phyloP scores from a whole-genome alignment of 2,113 vertebrate species.

The Prochilodus magdalenae region DNA sequence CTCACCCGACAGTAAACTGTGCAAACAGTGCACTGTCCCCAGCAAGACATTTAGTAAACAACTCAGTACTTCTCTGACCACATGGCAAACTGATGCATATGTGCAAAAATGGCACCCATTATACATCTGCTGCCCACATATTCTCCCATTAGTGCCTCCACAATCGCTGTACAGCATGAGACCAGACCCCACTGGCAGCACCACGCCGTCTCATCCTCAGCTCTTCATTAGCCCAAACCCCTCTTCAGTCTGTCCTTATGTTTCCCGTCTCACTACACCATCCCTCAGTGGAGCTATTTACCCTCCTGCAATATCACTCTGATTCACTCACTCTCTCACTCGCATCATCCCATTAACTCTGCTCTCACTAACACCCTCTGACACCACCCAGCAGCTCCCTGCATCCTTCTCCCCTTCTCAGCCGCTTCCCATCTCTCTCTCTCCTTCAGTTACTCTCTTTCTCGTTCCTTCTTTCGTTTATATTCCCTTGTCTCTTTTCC shows the following conservation, averaged over 20 bases:
- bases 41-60: slow-evolving; percentile 10
- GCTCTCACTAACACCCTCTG: slow-evolving; percentile 45
- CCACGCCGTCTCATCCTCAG: slow-evolving; percentile 41
- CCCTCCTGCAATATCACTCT: slow-evolving; percentile 45
- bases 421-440: not conserved
- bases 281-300: slow-evolving; percentile 55
- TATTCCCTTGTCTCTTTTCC: too few species aligned
- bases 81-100: slow-evolving; percentile 19
- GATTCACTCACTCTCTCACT: slow-evolving; percentile 21
- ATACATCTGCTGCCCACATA: slow-evolving; percentile 35
- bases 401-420: slow-evolving; percentile 11
- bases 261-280: slow-evolving; percentile 36
- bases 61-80: slow-evolving; percentile 19
- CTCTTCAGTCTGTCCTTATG: slow-evolving; percentile 48
- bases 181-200: slow-evolving; percentile 36
- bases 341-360: slow-evolving; percentile 54
- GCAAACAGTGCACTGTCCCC: not conserved
- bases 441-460: not conserved
- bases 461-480: not conserved
- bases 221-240: slow-evolving; percentile 53
- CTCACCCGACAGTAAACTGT: not conserved
- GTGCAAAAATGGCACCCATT: slow-evolving; percentile 26
- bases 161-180: slow-evolving; percentile 40
- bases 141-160: slow-evolving; percentile 39
- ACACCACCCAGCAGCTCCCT: slow-evolving; percentile 41